These are phyloP conservation scores for Hemistola chrysoprasaria DNA, from an alignment of 2,888 invertebrate species.

Conservation along the genomic window DNA sequence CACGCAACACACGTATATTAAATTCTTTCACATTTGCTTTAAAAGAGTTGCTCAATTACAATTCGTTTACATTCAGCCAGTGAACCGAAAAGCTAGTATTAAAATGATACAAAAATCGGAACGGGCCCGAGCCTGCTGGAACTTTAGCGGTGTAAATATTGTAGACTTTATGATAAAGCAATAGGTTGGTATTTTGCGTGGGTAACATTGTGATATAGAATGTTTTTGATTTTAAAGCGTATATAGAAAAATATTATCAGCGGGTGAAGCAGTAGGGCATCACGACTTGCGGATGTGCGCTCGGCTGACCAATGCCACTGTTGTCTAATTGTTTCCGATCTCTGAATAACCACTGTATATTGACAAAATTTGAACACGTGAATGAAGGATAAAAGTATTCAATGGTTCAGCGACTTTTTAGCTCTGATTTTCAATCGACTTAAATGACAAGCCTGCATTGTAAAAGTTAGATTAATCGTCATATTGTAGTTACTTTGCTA, in stretches of 20 bases:
- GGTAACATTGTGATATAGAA: conserved; percentile 14
- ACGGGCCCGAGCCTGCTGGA: conserved; percentile 17
- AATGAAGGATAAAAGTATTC: conserved; percentile 57
- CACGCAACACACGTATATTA: conserved; percentile 10
- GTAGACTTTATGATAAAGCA: not conserved
- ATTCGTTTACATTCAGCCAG: conserved; percentile 39
- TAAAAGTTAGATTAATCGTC: no score
- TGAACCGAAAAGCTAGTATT: conserved; percentile 39
- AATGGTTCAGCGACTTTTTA: conserved; percentile 45
- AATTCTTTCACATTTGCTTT: conserved; percentile 28
- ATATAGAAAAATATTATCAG: conserved; percentile 54
- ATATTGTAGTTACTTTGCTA: no score
- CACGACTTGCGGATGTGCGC: conserved; percentile 70
- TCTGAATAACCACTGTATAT: conserved; percentile 70
- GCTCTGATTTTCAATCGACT: conserved; percentile 23
- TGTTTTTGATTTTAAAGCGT: conserved; percentile 35
- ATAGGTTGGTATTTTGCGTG: conserved; percentile 31
- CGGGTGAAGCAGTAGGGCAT: conserved; percentile 67
- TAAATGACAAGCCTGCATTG: not conserved
- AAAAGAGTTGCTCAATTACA: conserved; percentile 37
- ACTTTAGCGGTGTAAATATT: conserved; percentile 9
- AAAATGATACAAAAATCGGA: conserved; percentile 40
- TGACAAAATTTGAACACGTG: conserved; percentile 73
- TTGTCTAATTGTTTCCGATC: conserved; percentile 81
- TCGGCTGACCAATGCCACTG: conserved; percentile 76